A percentile compares a stretch with the other conserved stretches of the same genome.
These are phyloP conservation scores for Hippocampus barbouri DNA, from an alignment of 2,113 vertebrate genomes.

Conservation along the genomic window DNA sequence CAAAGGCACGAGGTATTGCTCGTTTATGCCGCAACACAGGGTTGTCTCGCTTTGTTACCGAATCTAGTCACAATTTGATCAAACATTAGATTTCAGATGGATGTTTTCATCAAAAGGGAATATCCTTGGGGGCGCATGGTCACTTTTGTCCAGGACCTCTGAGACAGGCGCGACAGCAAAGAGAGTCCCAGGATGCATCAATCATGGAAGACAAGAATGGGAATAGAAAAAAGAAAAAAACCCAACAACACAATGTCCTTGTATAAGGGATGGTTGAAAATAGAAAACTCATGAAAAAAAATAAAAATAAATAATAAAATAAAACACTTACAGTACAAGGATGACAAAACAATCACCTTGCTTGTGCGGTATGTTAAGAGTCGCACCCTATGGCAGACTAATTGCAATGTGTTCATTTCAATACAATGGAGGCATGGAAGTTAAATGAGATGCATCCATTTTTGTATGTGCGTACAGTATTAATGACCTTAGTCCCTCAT, in stretches of 20 bases:
- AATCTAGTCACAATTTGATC: background rate
- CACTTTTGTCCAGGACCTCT: slow-evolving; percentile 27
- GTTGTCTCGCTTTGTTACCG: background rate
- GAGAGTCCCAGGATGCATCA: slow-evolving; percentile 35
- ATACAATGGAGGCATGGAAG: no score
- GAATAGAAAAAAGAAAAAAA: slow-evolving; percentile 8
- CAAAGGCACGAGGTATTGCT: slow-evolving; percentile 25
- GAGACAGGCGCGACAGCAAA: slow-evolving; percentile 30
- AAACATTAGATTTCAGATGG: slow-evolving; percentile 16
- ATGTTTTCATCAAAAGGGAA: slow-evolving; percentile 24
- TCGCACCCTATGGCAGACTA: background rate
- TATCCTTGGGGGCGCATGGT: slow-evolving; percentile 9
- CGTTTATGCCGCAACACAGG: background rate
- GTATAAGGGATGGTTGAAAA: background rate
- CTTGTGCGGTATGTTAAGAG: background rate
- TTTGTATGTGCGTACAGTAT: no score
- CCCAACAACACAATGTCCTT: background rate
- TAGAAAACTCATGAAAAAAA: background rate
- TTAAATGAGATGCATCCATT: no score
- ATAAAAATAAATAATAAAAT: background rate
- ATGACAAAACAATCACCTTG: background rate
- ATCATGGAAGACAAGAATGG: slow-evolving; percentile 17
- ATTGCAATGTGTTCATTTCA: no score
- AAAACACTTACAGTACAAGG: no score
- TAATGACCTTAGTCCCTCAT: no score